These are phyloP conservation scores for Sphaerophoria rueppellii DNA, from an alignment of 2,888 invertebrate species.

Conservation along the genomic window DNA sequence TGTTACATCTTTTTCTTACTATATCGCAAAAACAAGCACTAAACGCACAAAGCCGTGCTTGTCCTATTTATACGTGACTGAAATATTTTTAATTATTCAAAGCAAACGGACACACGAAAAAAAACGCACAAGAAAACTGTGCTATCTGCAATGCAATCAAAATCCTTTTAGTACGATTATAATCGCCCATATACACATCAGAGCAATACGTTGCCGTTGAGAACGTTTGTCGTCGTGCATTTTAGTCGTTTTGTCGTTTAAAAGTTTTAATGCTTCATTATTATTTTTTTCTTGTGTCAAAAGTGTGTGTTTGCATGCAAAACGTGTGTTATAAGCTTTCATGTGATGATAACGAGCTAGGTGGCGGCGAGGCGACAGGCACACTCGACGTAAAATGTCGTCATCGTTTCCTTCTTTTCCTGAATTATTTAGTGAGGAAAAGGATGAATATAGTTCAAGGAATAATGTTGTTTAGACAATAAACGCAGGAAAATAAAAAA, in stretches of 20 bases:
- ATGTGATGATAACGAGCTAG: slow-evolving; percentile 19
- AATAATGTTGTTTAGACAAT: not conserved
- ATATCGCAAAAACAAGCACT: not conserved
- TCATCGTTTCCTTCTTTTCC: slow-evolving; percentile 29
- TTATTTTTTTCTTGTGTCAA: slow-evolving; percentile 5
- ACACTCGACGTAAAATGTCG: slow-evolving; percentile 7
- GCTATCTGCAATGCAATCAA: slow-evolving; percentile 60
- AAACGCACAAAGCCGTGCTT: slow-evolving; percentile 5
- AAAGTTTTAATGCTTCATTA: not conserved
- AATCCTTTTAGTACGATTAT: slow-evolving; percentile 68
- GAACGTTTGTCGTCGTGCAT: not conserved
- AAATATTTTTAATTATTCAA: slow-evolving; percentile 60
- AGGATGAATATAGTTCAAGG: not conserved
- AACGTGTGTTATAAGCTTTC: slow-evolving; percentile 51
- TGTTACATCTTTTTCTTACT: not conserved
- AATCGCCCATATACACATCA: slow-evolving; percentile 34
- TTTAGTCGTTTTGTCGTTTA: slow-evolving; percentile 21
- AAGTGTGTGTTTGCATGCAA: slow-evolving; percentile 41
- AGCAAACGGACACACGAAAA: slow-evolving; percentile 16
- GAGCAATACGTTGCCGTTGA: no score
- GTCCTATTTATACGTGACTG: slow-evolving; percentile 12
- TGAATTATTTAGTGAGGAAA: slow-evolving; percentile 23
- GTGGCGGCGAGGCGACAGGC: no score
- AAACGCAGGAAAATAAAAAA: no score
- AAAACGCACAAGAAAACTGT: slow-evolving; percentile 13